Evolutionary conservation across 2,888 invertebrate species (phyloP), one percentile per base, ranked within the genome.

Genomic region (Caenorhabditis plicata): DNA sequence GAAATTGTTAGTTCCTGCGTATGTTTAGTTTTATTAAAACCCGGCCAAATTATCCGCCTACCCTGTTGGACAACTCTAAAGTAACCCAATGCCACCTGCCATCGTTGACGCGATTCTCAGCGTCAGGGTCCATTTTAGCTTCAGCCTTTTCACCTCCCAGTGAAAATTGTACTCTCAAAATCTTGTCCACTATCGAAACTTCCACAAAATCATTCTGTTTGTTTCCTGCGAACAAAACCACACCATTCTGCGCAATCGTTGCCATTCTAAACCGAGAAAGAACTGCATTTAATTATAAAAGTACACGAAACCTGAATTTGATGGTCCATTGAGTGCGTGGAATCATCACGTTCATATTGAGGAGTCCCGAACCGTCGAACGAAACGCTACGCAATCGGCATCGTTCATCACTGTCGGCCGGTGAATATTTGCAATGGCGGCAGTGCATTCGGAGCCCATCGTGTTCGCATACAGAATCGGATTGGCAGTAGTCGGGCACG

Each of bases 1-100:
- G 51, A 46, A 23, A 77, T 38, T 20, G 65, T 69, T 20, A 77
- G 42, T 40, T 64, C 66, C 77, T 76, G 49, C 36, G 67, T 57
- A 32, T 25, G n/a, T 1, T 26, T 25, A 13, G 35, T 20, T 33
- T 44, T 20, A 23, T 11, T 15, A 15, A 13, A n/a, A 43, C 17
- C 33, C 31, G 17, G 7, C n/a, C 9, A 35, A 11, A 41, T 33
- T 8, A 48, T 13, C 35, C 19, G 15, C 8, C 36, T 46, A 77
- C 77, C 46, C 62, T 60, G 39, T 78, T 65, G 22, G 61, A 66
- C 41, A 64, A 77, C 40, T 65, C 62, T 17, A 78, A 26, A 13
- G 41, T 60, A 4, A 78, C 53, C 15, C 50, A 72, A 47, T 79
- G 78, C 78, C 78, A 78, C 36, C 75, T 67, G 3, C 78, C 78